These are phyloP conservation scores for Scomber scombrus DNA, from an alignment of 2,113 vertebrate species.

Conservation along the genomic window DNA sequence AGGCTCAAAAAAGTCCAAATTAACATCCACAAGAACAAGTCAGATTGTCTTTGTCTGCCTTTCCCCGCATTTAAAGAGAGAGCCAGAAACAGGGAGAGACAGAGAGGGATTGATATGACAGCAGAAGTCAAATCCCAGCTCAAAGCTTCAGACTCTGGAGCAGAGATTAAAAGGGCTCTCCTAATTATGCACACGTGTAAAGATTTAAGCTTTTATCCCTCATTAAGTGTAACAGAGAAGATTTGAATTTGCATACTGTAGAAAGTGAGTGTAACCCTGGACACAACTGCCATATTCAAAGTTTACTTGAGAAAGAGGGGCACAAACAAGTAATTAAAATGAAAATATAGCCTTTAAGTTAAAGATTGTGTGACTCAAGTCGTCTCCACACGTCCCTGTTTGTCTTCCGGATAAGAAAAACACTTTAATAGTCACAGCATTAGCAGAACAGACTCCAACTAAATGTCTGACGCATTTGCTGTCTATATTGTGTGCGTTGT, in stretches of 20 bases:
- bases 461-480: conserved; percentile 42
- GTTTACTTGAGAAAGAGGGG: neutral
- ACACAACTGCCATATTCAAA: neutral
- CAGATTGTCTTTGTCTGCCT: neutral
- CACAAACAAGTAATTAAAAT: conserved; percentile 13
- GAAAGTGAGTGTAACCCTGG: rapidly evolving
- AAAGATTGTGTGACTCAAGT: conserved; percentile 1
- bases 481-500: conserved; percentile 55
- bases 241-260: conserved; percentile 1
- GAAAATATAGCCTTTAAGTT: neutral
- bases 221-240: conserved; percentile 29
- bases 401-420: conserved; percentile 55
- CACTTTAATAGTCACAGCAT: conserved; percentile 63
- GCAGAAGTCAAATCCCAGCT: conserved; percentile 31
- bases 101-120: neutral
- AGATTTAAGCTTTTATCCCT: conserved; percentile 32
- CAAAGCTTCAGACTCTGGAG: conserved; percentile 14
- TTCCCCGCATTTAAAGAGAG: neutral
- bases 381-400: conserved; percentile 24
- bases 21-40: too few species aligned
- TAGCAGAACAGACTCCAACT: conserved; percentile 59
- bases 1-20: too few species aligned
- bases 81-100: neutral
- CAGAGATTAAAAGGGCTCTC: conserved; percentile 20
- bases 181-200: conserved; percentile 43